Base-by-base conservation (phyloP, 2,113 vertebrate genomes). In the Bagarius yarrelli region DNA sequence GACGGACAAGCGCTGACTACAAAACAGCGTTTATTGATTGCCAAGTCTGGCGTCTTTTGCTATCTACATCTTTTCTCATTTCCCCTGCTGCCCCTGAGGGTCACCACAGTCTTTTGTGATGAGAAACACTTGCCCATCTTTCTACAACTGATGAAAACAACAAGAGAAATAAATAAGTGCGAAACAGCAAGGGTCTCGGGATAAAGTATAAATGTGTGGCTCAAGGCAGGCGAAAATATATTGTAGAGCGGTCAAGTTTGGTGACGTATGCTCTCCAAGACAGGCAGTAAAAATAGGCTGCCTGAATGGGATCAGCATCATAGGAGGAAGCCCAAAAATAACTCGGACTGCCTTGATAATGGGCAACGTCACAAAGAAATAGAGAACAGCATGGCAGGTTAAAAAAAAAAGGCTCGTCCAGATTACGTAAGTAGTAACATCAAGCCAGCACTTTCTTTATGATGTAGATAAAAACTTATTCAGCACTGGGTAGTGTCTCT, bases 31-130 rank as follows among this genome's bases (percentile, higher is more conserved):
- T 47, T 88, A 90, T 86, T 84, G 88, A 89, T 87, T 89, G 25
- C 27, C 27, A 85, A 82, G 70, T 50, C 69, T 82, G 80, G 57
- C 78, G 74, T 84, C 82, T 83, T 81, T 86, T 80, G 61, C 80
- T 73, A 85, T 86, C 85, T 83, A 74, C 79, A 83, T 84, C 77
- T 75, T 87, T 85, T 82, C 69, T 72, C 70, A 80, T 86, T 79
- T 87, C 67, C 67, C 36, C 75, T 73, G 40, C 70, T 85, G 85
- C 77, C 81, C 83, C 84, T 40, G 64, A 86, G 83, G 88, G 86
- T 90, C 86, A 87, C 84, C 82, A 50, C 50, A 77, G 83, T 83
- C 82, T 84, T 79, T 78, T 63, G 78, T 89, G 85, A 90, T 88
- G 80, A 88, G 79, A 89, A 83, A 83, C 81, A 79, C 85, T 47